Conservation (phyloP, 2,888 invertebrate genomes). For the Polydrusus pterygomalis region DNA sequence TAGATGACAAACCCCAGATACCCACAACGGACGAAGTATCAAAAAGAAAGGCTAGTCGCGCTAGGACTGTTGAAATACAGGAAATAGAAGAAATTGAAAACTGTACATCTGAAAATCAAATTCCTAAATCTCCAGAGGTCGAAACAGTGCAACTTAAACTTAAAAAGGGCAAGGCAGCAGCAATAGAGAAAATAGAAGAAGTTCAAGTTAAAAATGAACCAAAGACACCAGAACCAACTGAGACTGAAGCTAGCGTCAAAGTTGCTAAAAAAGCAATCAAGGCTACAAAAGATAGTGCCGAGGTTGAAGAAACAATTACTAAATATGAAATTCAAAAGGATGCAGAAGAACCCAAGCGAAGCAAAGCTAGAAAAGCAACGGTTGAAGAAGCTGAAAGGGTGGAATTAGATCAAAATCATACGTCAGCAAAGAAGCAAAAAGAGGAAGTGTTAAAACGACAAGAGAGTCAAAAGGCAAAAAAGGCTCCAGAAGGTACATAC, state of each 20-base stretch:
- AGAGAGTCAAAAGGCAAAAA: conserved; percentile 63
- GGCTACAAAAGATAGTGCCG: conserved; percentile 43
- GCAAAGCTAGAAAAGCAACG: conserved; percentile 63
- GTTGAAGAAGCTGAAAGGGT: conserved; percentile 60
- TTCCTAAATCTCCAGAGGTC: conserved; percentile 36
- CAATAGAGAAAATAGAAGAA: conserved; percentile 59
- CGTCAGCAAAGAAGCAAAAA: conserved; percentile 53
- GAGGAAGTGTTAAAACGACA: conserved; percentile 58
- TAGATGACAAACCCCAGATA: conserved; percentile 54
- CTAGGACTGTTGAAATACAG: conserved; percentile 63
- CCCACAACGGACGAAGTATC: conserved; percentile 54
- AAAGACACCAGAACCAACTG: conserved; percentile 29
- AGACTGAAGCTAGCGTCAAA: conserved; percentile 48
- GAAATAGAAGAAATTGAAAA: conserved; percentile 64
- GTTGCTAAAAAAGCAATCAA: conserved; percentile 40
- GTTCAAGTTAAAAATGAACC: conserved; percentile 50
- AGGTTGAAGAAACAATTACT: conserved; percentile 53
- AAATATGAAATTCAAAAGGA: conserved; percentile 61
- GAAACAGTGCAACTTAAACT: conserved; percentile 55
- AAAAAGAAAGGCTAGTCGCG: conserved; percentile 60
- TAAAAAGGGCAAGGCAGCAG: conserved; percentile 65
- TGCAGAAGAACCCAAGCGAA: conserved; percentile 67
- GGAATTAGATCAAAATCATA: conserved; percentile 55
- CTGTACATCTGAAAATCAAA: conserved; percentile 39
- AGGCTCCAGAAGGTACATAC: conserved; percentile 70